phyloP scores from a whole-genome alignment of 2,888 invertebrate genomes.

The Pachydiplax longipennis region DNA sequence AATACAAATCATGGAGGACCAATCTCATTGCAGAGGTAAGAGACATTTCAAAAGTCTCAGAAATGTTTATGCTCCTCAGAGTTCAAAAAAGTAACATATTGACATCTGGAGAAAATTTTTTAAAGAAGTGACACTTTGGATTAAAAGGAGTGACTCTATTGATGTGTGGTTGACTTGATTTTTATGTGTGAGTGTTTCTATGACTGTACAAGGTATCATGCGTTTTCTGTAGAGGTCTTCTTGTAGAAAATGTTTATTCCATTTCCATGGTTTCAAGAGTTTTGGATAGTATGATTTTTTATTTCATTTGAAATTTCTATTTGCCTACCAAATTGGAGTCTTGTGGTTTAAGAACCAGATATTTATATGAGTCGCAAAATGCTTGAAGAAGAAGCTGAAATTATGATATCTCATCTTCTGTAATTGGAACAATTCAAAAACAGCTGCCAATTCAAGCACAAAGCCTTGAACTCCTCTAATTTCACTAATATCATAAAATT shows the following conservation, averaged over 20 bases:
- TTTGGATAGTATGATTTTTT: neutral
- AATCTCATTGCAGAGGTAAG: neutral
- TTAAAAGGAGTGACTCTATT: neutral
- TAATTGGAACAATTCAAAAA: neutral
- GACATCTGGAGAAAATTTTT: neutral
- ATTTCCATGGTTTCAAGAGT: neutral
- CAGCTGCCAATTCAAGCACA: neutral
- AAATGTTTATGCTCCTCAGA: neutral
- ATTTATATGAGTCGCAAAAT: neutral
- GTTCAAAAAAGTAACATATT: neutral
- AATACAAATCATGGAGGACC: slow-evolving; percentile 39
- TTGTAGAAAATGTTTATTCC: neutral
- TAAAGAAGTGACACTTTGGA: neutral
- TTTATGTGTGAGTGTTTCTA: neutral
- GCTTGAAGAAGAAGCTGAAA: neutral
- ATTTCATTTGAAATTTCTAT: neutral
- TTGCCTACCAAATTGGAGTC: neutral
- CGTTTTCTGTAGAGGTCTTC: neutral
- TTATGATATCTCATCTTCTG: neutral
- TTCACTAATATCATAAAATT: neutral
- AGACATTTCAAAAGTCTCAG: neutral
- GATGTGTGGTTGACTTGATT: slow-evolving; percentile 9
- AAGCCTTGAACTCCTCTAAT: neutral
- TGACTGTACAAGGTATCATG: neutral
- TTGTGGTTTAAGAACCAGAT: neutral